Conservation (phyloP, 1,140 invertebrate species). For the Coenobita brevimanus region DNA sequence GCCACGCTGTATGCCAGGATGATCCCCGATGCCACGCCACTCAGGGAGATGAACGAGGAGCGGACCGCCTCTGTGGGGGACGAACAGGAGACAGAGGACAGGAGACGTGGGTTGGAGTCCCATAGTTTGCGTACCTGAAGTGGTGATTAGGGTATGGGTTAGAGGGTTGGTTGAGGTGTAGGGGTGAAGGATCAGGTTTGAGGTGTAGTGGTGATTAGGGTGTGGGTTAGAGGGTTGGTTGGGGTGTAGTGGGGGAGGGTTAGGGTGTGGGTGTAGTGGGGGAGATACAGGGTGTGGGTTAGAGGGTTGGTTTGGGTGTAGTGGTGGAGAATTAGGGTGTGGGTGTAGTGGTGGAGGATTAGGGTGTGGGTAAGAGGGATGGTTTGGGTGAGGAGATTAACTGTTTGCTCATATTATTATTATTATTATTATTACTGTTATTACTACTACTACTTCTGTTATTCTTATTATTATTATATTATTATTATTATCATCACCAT, state of each 20-base stretch:
- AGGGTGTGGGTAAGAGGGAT: not conserved
- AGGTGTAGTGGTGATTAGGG: not conserved
- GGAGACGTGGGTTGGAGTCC: slow-evolving; percentile 68
- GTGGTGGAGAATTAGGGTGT: not conserved
- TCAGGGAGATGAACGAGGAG: slow-evolving; percentile 68
- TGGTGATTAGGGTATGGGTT: too few species aligned
- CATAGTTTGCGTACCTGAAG: slow-evolving; percentile 66
- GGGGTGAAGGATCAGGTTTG: too few species aligned
- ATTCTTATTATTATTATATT: too few species aligned
- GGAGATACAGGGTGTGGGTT: not conserved
- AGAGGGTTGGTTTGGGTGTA: not conserved
- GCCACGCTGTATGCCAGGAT: slow-evolving; percentile 68
- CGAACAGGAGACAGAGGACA: slow-evolving; percentile 60
- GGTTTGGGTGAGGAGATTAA: too few species aligned
- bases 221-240: not conserved
- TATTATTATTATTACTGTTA: too few species aligned
- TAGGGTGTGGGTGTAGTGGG: not conserved
- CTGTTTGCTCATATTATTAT: too few species aligned
- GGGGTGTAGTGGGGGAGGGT: not conserved
- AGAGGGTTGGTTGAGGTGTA: too few species aligned
- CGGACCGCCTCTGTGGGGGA: slow-evolving; percentile 59
- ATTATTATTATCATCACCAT: too few species aligned
- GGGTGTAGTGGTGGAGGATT: not conserved
- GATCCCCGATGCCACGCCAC: slow-evolving; percentile 67
- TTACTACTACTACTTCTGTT: too few species aligned